phyloP scores from a whole-genome alignment of 2,113 vertebrate genomes.

The Anser cygnoides region DNA sequence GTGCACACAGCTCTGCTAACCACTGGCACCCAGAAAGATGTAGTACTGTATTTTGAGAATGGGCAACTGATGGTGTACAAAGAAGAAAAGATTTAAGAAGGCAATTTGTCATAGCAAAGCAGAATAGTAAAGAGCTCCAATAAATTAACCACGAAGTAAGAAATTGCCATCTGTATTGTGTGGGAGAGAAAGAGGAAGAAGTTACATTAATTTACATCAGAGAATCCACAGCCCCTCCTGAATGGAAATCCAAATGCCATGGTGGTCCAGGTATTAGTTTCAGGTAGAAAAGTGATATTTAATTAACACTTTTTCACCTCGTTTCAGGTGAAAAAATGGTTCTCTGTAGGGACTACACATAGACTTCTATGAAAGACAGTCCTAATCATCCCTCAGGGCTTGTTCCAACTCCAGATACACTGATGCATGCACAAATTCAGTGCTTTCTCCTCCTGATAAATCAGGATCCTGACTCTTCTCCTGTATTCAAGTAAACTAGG shows the following conservation, averaged over 20 bases:
- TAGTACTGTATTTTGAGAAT: background rate
- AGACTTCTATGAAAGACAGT: background rate
- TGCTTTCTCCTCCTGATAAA: fast-evolving
- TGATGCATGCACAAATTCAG: background rate
- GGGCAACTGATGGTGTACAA: background rate
- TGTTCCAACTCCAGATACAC: background rate
- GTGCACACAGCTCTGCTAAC: background rate
- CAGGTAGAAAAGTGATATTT: background rate
- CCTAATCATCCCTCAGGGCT: background rate
- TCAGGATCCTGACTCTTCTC: background rate
- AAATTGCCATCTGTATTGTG: background rate
- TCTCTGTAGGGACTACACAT: fast-evolving
- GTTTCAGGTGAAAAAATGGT: background rate
- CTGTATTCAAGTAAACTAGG: background rate
- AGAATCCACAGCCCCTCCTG: background rate
- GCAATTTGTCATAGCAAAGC: background rate
- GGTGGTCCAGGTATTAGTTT: background rate
- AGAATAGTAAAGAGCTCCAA: background rate
- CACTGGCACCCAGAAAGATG: background rate
- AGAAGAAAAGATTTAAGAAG: background rate
- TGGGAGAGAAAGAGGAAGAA: background rate
- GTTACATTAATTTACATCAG: background rate
- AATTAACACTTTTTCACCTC: background rate
- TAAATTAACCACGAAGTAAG: background rate
- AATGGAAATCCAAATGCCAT: background rate